A percentile compares a stretch with the other conserved stretches of the same genome.
These are phyloP conservation scores for Cheilosia pagana DNA, from an alignment of 2,888 invertebrate genomes.

Conservation along the genomic window DNA sequence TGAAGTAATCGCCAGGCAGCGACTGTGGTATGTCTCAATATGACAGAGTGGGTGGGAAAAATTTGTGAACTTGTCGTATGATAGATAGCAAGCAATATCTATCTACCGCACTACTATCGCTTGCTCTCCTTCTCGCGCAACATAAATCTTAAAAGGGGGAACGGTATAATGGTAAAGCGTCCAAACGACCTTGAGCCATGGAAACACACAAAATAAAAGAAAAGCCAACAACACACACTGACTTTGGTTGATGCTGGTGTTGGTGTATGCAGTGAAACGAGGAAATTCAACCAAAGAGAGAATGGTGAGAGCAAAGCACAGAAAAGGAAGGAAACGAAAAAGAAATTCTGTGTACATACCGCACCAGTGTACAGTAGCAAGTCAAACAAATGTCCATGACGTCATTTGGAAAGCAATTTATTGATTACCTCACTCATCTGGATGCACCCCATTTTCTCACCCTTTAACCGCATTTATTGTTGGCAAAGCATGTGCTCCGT, in stretches of 20 bases:
- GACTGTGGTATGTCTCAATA: neutral
- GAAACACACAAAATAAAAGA: slow-evolving; percentile 37
- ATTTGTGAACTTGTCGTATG: neutral
- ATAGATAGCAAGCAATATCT: neutral
- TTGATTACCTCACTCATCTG: slow-evolving; percentile 58
- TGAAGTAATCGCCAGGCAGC: neutral
- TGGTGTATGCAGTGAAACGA: neutral
- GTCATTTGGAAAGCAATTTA: slow-evolving; percentile 63
- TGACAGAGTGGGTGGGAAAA: neutral
- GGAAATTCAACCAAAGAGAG: neutral
- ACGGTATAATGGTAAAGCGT: slow-evolving; percentile 10
- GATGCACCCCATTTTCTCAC: neutral
- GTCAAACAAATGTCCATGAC: slow-evolving; percentile 40
- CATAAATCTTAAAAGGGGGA: neutral
- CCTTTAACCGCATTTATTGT: neutral
- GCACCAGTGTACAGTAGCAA: neutral
- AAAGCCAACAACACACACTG: neutral
- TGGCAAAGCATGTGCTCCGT: neutral
- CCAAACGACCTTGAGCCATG: slow-evolving; percentile 70
- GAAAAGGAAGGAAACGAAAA: neutral
- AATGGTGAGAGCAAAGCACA: neutral
- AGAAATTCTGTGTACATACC: neutral
- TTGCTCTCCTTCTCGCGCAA: neutral
- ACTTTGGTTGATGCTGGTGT: neutral
- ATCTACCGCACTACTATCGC: neutral